These are phyloP conservation scores for Pollenia labialis DNA, from an alignment of 2,888 invertebrate genomes.

Conservation along the genomic window DNA sequence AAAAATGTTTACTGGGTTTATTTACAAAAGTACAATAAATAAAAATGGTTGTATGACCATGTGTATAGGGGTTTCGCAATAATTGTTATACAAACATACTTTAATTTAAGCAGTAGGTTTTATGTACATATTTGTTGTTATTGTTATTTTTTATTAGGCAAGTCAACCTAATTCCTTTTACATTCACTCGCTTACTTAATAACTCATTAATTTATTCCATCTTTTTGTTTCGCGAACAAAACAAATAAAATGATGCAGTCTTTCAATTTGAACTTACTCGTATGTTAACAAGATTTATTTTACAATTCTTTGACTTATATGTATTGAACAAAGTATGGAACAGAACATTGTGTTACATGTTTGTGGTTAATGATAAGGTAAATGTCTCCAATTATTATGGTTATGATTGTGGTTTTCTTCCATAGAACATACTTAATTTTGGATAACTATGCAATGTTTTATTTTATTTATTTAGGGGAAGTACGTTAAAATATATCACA, in stretches of 20 bases:
- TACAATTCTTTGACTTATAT: too few relatives aligned
- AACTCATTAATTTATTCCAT: slow-evolving; percentile 5
- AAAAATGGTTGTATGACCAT: background rate
- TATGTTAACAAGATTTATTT: too few relatives aligned
- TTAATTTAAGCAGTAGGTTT: background rate
- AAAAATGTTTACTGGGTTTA: background rate
- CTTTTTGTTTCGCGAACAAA: background rate
- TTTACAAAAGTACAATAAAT: slow-evolving; percentile 8
- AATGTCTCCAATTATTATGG: too few relatives aligned
- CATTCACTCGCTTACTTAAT: background rate
- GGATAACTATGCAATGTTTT: too few relatives aligned
- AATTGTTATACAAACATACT: slow-evolving; percentile 4
- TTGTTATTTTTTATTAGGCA: background rate
- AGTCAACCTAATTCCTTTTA: slow-evolving; percentile 6
- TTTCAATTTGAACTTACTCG: background rate
- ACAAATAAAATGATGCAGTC: background rate
- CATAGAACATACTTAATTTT: too few relatives aligned
- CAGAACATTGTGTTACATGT: too few relatives aligned
- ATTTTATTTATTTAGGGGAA: too few relatives aligned
- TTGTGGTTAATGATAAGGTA: too few relatives aligned
- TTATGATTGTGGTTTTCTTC: too few relatives aligned
- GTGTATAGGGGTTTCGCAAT: background rate
- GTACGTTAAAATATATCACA: too few relatives aligned
- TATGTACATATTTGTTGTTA: background rate
- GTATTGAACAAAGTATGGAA: too few relatives aligned